These are phyloP conservation scores for Leptocoma aspasia DNA, from an alignment of 2,113 vertebrate species.

Conservation along the genomic window DNA sequence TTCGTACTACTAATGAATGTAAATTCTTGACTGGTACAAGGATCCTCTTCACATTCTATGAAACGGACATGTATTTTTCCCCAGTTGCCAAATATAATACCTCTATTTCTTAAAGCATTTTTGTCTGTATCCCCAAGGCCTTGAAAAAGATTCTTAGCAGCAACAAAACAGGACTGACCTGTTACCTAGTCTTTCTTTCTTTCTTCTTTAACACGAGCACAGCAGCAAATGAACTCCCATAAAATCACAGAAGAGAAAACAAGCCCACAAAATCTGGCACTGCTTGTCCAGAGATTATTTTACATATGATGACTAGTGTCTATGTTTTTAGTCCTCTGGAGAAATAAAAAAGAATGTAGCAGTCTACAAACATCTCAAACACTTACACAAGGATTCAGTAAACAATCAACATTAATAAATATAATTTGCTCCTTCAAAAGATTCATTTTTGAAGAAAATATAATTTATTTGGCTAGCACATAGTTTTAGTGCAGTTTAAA, in stretches of 20 bases:
- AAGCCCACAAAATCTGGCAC: not conserved
- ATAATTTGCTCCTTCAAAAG: conserved; percentile 67
- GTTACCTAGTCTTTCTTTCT: conserved; percentile 26
- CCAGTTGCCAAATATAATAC: conserved; percentile 42
- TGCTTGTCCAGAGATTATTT: conserved; percentile 33
- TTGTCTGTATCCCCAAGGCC: conserved; percentile 50
- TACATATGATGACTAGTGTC: conserved; percentile 24
- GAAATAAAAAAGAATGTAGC: conserved; percentile 56
- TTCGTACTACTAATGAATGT: not conserved
- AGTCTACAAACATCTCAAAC: conserved; percentile 67
- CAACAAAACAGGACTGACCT: conserved; percentile 61
- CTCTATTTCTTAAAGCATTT: conserved; percentile 53
- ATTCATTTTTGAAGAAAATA: conserved; percentile 53
- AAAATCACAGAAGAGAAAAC: conserved; percentile 41
- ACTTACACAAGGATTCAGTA: conserved; percentile 66
- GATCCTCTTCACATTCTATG: conserved; percentile 49
- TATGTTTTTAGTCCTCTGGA: conserved; percentile 27
- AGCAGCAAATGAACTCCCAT: conserved; percentile 49
- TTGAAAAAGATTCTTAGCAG: conserved; percentile 69
- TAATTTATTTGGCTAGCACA: conserved; percentile 64
- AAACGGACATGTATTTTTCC: conserved; percentile 14
- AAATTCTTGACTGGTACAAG: conserved; percentile 40
- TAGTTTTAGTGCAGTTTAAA: conserved; percentile 61
- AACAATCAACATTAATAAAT: conserved; percentile 74
- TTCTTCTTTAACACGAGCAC: conserved; percentile 46